These are phyloP conservation scores for Dolichomitus sp. DNA, from an alignment of 2,888 invertebrate species.

Conservation along the genomic window DNA sequence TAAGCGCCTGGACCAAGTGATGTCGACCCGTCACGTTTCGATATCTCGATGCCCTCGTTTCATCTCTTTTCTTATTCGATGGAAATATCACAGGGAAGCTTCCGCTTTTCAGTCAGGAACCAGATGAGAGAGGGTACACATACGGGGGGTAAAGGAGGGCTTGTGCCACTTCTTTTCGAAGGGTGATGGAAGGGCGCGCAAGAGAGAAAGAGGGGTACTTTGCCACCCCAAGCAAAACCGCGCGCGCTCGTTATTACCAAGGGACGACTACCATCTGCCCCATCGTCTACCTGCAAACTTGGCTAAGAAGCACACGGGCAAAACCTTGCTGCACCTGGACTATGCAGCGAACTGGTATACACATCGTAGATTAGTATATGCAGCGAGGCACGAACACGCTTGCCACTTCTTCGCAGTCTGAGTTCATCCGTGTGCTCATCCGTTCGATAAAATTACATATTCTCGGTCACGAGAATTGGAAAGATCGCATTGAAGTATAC, in stretches of 20 bases:
- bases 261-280: constrained; percentile 81
- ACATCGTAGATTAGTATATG: constrained; percentile 37
- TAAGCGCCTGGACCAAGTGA: constrained; percentile 60
- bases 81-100: constrained; percentile 19
- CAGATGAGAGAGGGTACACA: constrained; percentile 6
- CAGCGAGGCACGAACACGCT: constrained; percentile 11
- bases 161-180: constrained; percentile 63
- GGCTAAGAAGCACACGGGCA: constrained; percentile 62
- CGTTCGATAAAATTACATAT: constrained; percentile 29
- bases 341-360: constrained; percentile 55
- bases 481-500: constrained; percentile 6
- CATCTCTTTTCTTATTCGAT: constrained; percentile 2
- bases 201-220: constrained; percentile 65
- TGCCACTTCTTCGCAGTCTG: not conserved
- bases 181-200: constrained; percentile 51
- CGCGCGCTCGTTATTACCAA: constrained; percentile 66
- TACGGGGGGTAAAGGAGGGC: constrained; percentile 31
- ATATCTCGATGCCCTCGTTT: constrained; percentile 48
- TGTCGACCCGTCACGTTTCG: constrained; percentile 50
- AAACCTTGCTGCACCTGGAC: constrained; percentile 62
- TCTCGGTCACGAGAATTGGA: constrained; percentile 5
- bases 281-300: constrained; percentile 76
- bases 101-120: constrained; percentile 22
- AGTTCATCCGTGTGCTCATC: not conserved
- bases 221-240: constrained; percentile 67